Evolutionary conservation across 2,888 invertebrate genomes (phyloP), one percentile per base, ranked within the genome.

Genomic region (Neoaliturus tenellus): DNA sequence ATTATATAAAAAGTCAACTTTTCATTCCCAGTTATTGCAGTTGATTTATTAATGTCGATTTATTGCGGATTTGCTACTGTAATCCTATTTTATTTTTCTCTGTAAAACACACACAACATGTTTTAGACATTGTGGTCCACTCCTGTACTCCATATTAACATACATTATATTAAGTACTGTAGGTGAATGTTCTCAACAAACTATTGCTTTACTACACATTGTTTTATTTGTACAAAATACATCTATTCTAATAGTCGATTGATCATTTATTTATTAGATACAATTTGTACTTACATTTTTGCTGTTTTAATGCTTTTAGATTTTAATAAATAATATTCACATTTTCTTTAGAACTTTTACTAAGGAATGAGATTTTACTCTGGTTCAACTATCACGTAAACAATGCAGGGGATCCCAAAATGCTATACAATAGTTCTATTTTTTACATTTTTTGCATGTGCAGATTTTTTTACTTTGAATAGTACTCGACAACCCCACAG

Each of bases 371-470:
- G 25, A 5, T 48, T 33, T 35, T 41, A 75, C 1, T 51, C 33
- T 78, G 48, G 35, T 78, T 55, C 31, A 55, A 35, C 78, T 35
- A 55, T 33, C 35, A 51, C 33, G 55, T 8, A 28, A 55, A 33
- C 41, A 39, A 78, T 78, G 78, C 78, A 78, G 78, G 78, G 78
- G 78, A 78, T 31, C 55, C 78, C 78, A 78, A 78, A 78, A 78
- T 78, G 78, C 78, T 48, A 1, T 23, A 44, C n/a, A 44, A 14
- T 35, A 4, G 35, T 48, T 51, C 51, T 14, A 44, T 44, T 44
- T 44, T 44, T 44, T 6, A 14, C 2, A 44, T 44, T 4, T 44
- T 44, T 44, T 44, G 12, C 17, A 6, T 44, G 44, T 12, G 10
- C 10, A 14, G 10, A 44, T 44, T 44, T 44, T 8, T 3, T 44